Percentiles rank a stretch among this genome's conserved stretches.
phyloP scores from a whole-genome alignment of 2,113 vertebrate genomes.

The Antigone vipio region DNA sequence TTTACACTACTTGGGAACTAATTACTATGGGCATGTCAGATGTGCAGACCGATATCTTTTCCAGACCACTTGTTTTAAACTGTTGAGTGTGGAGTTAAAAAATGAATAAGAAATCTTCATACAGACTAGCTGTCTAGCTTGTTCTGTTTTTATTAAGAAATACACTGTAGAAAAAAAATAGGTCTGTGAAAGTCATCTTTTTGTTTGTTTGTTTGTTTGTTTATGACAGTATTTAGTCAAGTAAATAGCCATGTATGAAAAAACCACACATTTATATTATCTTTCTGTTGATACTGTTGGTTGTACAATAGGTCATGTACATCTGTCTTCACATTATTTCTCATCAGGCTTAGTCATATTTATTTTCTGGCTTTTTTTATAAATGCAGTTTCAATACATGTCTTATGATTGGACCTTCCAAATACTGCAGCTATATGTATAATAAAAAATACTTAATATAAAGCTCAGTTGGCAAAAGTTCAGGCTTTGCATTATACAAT shows the following conservation, averaged over 20 bases:
- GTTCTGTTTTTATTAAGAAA: background rate
- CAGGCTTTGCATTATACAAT: background rate
- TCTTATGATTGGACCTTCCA: background rate
- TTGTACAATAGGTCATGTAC: background rate
- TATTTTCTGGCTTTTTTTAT: background rate
- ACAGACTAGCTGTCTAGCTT: background rate
- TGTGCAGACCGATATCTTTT: conserved; percentile 23
- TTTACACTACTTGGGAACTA: conserved; percentile 21
- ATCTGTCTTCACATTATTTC: background rate
- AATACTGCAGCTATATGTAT: background rate
- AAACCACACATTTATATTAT: background rate
- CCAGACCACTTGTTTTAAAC: conserved; percentile 42
- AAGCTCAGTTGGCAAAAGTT: background rate
- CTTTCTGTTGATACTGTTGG: background rate
- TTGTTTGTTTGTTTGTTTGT: background rate
- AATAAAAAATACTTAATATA: background rate
- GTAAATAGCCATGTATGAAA: background rate
- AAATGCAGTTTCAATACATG: background rate
- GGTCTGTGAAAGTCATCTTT: background rate
- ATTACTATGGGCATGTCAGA: conserved; percentile 18
- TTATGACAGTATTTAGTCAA: background rate
- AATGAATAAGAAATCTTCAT: background rate
- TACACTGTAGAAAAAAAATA: background rate
- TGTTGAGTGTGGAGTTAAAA: background rate
- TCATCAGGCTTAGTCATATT: background rate